Conservation (phyloP, 2,797 vertebrate species). For the Vipera ursinii region DNA sequence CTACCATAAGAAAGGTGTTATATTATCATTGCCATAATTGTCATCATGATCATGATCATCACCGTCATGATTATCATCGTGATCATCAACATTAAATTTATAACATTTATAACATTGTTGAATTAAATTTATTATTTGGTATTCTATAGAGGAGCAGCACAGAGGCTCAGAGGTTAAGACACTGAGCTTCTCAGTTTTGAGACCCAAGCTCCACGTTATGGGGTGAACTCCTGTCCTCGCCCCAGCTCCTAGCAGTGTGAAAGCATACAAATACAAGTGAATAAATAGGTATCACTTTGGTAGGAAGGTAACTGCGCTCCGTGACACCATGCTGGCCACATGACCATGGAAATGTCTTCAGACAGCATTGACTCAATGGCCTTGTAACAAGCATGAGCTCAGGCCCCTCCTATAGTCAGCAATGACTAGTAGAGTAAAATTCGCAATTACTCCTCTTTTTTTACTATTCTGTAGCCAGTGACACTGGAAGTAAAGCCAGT, state of each 20-base stretch:
- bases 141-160: neutral
- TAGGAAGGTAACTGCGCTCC: neutral
- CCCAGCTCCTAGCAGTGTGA: neutral
- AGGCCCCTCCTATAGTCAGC: neutral
- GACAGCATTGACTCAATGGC: neutral
- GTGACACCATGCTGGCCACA: neutral
- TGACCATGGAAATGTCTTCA: neutral
- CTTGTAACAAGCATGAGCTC: neutral
- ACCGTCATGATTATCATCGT: too few relatives aligned
- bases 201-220: neutral
- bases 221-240: fast-evolving
- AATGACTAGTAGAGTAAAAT: neutral
- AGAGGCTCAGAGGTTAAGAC: neutral
- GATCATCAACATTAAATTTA: neutral
- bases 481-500: neutral
- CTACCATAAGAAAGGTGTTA: neutral
- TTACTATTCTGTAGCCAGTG: neutral
- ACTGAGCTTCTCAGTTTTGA: neutral
- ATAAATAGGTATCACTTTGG: neutral
- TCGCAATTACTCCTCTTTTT: neutral
- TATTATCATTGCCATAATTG: neutral
- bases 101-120: neutral
- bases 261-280: neutral
- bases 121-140: neutral
- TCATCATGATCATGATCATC: neutral